Base-by-base conservation (phyloP, 2,113 vertebrate genomes). In the Brachypodius melanocephalos region DNA sequence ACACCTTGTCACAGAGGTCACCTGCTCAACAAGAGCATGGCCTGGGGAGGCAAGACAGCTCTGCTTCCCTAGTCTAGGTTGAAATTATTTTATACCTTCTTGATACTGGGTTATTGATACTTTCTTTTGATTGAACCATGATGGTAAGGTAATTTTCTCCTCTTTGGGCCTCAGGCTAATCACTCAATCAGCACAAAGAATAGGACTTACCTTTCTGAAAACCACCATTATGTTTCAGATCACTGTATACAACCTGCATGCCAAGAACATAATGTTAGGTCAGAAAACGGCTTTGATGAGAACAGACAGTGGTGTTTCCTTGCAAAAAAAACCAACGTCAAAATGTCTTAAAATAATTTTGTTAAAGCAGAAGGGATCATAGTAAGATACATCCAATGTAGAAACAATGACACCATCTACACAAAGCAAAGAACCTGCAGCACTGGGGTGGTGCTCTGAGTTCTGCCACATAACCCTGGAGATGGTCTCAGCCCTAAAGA, bases 131-230 rank as follows among this genome's bases (percentile, higher is more conserved):
- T 12, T 32, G 14, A 45, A 76, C 31, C 16, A 14, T 63, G 65
- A 63, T 18, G 14, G 52, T 66, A 57, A 61, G 18, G 22, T 62
- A 10, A 11, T 89, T 49, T 89, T 81, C 32, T 72, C 22, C 28
- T 72, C 52, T 85, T 45, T 72, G 29, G 19, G 18, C 51, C 61
- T 48, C 66, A 69, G 34, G 46, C 15, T 66, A 32, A n/a, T 57
- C 40, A 58, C n/a, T 80, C 57, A 57, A 80, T 67, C 21, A 88
- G n/a, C 65, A 32, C 18, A 61, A 93, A 89, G 57, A 52, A 40
- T 6, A 42, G 31, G 43, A 94, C 97, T 97, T 93, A 97, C 97
- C 95, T 96, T 95, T 90, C 93, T 96, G 92, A 97, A 96, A 90
- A 97, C 46, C 71, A 95, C 78, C 97, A 97, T 97, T 89, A 73